Evolutionary conservation across 2,113 vertebrate species (phyloP).

Genomic region (Gulo gulo): DNA sequence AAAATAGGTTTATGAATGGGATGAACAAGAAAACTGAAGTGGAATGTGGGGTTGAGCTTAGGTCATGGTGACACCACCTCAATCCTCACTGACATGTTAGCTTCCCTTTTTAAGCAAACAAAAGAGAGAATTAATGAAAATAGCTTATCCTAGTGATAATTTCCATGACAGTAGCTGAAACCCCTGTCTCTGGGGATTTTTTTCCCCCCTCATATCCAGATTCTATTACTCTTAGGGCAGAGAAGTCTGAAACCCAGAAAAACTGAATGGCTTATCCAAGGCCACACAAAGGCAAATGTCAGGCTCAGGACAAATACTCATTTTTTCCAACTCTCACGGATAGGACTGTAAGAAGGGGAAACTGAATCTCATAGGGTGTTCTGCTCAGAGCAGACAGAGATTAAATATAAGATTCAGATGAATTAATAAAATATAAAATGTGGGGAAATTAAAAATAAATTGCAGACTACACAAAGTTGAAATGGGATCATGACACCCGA

Average conservation of each 20-base stretch:
- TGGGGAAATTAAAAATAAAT: constrained; percentile 43
- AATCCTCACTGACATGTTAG: background rate
- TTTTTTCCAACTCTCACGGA: background rate
- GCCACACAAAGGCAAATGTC: background rate
- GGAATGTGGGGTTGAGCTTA: background rate
- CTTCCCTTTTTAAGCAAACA: background rate
- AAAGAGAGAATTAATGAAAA: background rate
- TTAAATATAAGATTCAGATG: constrained; percentile 46
- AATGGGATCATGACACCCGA: constrained; percentile 32
- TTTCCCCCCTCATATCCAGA: background rate
- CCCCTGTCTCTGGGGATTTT: background rate
- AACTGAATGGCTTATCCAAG: background rate
- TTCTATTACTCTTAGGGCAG: background rate
- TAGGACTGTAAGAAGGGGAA: background rate
- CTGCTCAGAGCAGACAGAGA: background rate
- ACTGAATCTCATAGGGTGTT: background rate
- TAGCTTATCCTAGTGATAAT: background rate
- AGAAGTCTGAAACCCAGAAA: background rate
- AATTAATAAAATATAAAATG: constrained; percentile 36
- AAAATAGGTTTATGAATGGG: background rate
- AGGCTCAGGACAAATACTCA: background rate
- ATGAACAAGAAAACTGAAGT: constrained; percentile 22
- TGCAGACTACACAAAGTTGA: constrained; percentile 18
- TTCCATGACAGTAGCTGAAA: background rate
- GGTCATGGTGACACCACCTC: background rate